Evolutionary conservation across 1,140 invertebrate genomes (phyloP).

Genomic region (Apis florea): DNA sequence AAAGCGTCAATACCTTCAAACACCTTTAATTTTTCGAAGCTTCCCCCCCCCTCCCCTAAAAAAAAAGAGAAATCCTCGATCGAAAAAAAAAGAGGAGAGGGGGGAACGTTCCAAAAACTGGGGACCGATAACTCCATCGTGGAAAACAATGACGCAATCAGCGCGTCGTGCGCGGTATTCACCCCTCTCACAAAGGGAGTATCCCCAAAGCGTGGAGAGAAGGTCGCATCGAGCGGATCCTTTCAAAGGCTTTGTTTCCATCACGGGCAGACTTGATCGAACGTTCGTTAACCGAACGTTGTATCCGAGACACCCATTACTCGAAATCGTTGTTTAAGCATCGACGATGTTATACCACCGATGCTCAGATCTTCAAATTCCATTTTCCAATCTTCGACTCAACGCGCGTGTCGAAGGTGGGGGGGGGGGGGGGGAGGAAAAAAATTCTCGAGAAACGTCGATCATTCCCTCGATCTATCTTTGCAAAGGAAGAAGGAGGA

Average conservation of each 20-base stretch:
- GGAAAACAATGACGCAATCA: constrained; percentile 48
- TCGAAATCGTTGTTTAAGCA: constrained; percentile 38
- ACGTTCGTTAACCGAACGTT: constrained; percentile 37
- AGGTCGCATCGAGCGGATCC: constrained; percentile 8
- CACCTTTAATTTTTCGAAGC: neutral
- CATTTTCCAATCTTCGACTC: neutral
- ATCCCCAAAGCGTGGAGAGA: constrained; percentile 29
- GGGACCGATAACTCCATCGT: constrained; percentile 22
- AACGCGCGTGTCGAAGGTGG: neutral
- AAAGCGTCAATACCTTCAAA: neutral
- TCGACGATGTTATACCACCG: constrained; percentile 16
- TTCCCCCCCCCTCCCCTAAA: too few relatives aligned
- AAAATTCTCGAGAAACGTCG: constrained; percentile 21
- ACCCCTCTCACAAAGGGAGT: constrained; percentile 19
- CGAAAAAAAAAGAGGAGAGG: neutral
- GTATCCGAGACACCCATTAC: constrained; percentile 30
- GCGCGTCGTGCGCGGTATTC: neutral
- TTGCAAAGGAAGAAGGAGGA: constrained; percentile 43
- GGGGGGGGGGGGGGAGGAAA: too few relatives aligned
- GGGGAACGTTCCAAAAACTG: constrained; percentile 11
- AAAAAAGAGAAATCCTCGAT: too few relatives aligned
- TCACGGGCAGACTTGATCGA: constrained; percentile 26
- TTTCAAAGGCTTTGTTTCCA: constrained; percentile 35
- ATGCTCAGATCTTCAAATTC: neutral
- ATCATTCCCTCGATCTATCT: constrained; percentile 59